Base-by-base conservation (phyloP, 1,140 invertebrate species). In the Drosophila fuyamai region DNA sequence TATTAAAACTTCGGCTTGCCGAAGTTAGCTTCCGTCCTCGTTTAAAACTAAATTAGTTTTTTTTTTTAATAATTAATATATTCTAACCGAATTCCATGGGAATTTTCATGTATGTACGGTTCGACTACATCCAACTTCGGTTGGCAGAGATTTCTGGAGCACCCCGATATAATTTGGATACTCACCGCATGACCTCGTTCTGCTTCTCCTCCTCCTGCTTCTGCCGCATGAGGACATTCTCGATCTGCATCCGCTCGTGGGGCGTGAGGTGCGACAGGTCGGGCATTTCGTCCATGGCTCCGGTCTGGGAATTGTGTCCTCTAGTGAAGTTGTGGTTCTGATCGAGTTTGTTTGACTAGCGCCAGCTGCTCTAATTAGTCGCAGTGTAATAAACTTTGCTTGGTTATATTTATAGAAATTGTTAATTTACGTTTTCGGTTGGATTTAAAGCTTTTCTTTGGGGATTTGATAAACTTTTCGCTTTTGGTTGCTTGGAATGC, bases 221-320 rank as follows among this genome's bases (percentile, higher is more conserved):
- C 93, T 99, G 98, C 75, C 98, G 94, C 94, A 98, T 95, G 94
- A 99, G 97, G 81, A 99, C 98, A 90, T 96, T 95, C 93, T 99
- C 97, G 93, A 99, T 99, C 94, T 99, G 98, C 93, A 96, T 96
- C 92, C 98, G 95, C 94, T 99, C 98, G 93, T 99, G 98, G 88
- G 97, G 96, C 84, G 98, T 99, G 91, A 99, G 96, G 94, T 99
- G 98, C 92, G 97, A 99, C 89, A 99, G 95, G 95, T 99, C 98
- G 81, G 98, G 98, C 95, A 97, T 95, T 93, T 96, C 95, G 93
- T 95, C 95, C 95, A 96, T 96, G 79, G 79, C 83, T 72, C 60
- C 59, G 54, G 29, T 48, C 29, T 40, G 9, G 7, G 27, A 18
- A 23, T 23, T 4, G 23, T 56, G 10, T 73, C 46, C 58, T 66